Evolutionary conservation across 2,888 invertebrate genomes (phyloP).

Genomic region (Hybos culiciformis): DNA sequence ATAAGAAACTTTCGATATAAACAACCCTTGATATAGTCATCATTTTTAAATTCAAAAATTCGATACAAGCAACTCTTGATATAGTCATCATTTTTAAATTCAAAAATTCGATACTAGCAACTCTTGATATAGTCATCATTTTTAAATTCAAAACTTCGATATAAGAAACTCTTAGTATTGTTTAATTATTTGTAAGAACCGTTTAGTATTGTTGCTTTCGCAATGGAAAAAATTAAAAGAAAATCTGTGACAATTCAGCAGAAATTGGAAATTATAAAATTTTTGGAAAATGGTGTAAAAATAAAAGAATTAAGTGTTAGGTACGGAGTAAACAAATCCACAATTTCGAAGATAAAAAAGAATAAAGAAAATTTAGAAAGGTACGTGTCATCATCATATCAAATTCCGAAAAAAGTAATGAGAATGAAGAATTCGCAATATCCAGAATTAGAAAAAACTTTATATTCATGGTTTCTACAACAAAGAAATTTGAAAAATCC

Average conservation of each 20-base stretch:
- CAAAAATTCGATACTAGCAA: background rate
- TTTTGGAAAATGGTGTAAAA: background rate
- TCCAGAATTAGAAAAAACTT: background rate
- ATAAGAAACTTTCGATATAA: no score
- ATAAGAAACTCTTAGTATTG: background rate
- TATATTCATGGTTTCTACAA: background rate
- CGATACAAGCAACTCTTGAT: background rate
- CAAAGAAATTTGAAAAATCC: background rate
- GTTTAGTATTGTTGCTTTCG: background rate
- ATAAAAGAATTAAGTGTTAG: background rate
- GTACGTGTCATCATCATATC: background rate
- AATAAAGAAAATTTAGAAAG: background rate
- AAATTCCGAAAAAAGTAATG: background rate
- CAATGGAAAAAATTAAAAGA: background rate
- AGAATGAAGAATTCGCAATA: background rate
- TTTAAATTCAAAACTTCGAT: background rate
- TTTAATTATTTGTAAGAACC: no score
- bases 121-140: background rate
- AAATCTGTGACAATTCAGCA: background rate
- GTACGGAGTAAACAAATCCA: background rate
- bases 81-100: background rate
- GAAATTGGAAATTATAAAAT: background rate
- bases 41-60: no score
- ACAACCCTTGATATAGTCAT: no score
- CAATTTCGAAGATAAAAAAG: background rate